A percentile compares a stretch with the other conserved stretches of the same genome.
Conservation (phyloP, 2,888 invertebrate species). For the Dryocosmus kuriphilus region DNA sequence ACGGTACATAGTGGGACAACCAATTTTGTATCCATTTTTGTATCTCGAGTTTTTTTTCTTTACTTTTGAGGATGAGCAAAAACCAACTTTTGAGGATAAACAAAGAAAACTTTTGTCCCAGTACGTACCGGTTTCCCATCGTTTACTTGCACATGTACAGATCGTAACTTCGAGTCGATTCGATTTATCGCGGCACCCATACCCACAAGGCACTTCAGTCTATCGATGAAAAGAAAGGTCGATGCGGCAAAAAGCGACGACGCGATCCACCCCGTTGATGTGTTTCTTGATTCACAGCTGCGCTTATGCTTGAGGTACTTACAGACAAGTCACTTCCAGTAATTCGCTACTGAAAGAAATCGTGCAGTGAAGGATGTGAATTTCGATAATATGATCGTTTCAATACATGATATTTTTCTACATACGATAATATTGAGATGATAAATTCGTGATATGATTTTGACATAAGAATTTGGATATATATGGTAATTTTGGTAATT, state of each 20-base stretch:
- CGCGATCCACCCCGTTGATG: slow-evolving; percentile 39
- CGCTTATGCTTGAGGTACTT: slow-evolving; percentile 40
- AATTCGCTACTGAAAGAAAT: slow-evolving; percentile 36
- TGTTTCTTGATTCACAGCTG: slow-evolving; percentile 40
- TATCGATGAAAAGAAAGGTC: slow-evolving; percentile 60
- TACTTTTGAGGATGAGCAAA: neutral
- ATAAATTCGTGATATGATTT: neutral
- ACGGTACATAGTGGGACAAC: slow-evolving; percentile 41
- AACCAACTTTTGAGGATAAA: neutral
- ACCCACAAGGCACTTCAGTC: slow-evolving; percentile 72
- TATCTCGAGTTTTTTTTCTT: neutral
- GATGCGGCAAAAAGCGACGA: slow-evolving; percentile 42
- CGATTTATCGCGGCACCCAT: slow-evolving; percentile 44
- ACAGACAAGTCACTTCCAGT: slow-evolving; percentile 37
- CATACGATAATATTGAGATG: neutral
- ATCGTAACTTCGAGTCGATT: slow-evolving; percentile 41
- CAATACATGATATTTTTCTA: neutral
- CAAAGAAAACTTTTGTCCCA: slow-evolving; percentile 22
- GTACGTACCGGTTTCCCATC: slow-evolving; percentile 39
- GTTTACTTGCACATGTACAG: slow-evolving; percentile 41
- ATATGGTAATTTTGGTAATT: neutral
- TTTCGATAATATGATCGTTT: slow-evolving; percentile 25
- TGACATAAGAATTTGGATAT: neutral
- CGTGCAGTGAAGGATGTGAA: slow-evolving; percentile 32
- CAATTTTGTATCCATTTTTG: neutral